A percentile compares a stretch with the other conserved stretches of the same genome.
These are phyloP conservation scores for Phenacoccus solenopsis DNA, from an alignment of 1,140 invertebrate species.

Conservation along the genomic window DNA sequence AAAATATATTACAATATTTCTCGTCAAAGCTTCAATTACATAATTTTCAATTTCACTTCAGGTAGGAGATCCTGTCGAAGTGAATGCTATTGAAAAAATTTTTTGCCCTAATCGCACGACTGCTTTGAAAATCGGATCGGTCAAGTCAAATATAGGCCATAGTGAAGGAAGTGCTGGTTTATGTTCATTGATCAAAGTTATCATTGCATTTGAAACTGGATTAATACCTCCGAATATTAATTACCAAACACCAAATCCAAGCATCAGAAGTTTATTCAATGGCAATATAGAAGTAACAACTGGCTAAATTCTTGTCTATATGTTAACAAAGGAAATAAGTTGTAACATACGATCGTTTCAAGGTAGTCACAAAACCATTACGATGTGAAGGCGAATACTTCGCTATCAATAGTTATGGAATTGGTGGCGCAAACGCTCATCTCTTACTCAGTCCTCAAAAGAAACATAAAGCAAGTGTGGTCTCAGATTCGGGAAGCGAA, in stretches of 20 bases:
- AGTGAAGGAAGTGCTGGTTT: constrained; percentile 50
- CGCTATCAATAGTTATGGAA: constrained; percentile 50
- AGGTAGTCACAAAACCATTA: constrained; percentile 42
- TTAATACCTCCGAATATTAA: constrained; percentile 52
- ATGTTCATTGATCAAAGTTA: constrained; percentile 41
- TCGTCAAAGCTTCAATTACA: too few species aligned
- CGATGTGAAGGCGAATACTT: constrained; percentile 36
- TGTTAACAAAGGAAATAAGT: too few species aligned
- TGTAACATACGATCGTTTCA: constrained; percentile 29
- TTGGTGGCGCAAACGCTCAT: constrained; percentile 50
- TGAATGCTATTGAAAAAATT: constrained; percentile 12
- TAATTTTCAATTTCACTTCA: background rate
- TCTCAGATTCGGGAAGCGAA: constrained; percentile 33
- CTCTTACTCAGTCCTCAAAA: constrained; percentile 36
- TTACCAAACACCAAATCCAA: constrained; percentile 22
- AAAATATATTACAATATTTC: too few species aligned
- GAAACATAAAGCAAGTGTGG: constrained; percentile 24
- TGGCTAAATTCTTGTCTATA: too few species aligned
- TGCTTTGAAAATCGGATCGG: constrained; percentile 54
- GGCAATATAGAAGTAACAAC: constrained; percentile 57
- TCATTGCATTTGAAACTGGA: constrained; percentile 43
- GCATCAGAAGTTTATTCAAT: constrained; percentile 55
- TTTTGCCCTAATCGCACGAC: constrained; percentile 32
- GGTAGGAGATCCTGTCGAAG: constrained; percentile 10
- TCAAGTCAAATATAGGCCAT: constrained; percentile 65